These are phyloP conservation scores for Peromyscus aztecus DNA, from an alignment of 2,797 vertebrate genomes.

Conservation along the genomic window DNA sequence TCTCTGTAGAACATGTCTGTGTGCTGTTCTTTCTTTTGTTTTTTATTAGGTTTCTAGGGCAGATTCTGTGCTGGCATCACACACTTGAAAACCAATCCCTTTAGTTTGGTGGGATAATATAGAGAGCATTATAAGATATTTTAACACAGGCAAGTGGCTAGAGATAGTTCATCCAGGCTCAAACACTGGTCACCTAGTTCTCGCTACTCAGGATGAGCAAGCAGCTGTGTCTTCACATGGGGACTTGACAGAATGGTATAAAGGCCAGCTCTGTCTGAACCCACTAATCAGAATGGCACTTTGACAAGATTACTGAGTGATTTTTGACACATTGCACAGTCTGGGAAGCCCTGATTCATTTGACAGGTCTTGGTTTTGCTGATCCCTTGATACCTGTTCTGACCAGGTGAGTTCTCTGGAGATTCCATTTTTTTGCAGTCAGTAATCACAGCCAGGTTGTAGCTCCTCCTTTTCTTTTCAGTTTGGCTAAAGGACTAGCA, in stretches of 20 bases:
- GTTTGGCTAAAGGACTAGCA: neutral
- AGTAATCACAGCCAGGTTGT: neutral
- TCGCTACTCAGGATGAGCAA: neutral
- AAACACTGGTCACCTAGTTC: neutral
- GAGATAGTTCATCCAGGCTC: neutral
- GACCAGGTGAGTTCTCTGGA: neutral
- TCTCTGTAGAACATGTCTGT: neutral
- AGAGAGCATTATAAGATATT: neutral
- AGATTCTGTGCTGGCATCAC: neutral
- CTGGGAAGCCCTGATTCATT: neutral
- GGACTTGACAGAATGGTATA: neutral
- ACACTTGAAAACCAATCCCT: neutral
- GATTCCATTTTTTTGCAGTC: constrained; percentile 26
- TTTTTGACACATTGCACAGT: neutral
- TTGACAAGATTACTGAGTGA: neutral
- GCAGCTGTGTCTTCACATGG: neutral
- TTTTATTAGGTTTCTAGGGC: neutral
- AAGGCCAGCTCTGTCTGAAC: neutral
- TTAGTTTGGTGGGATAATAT: neutral
- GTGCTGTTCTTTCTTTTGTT: neutral
- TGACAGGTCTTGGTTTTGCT: neutral
- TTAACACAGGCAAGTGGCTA: neutral
- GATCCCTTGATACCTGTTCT: neutral
- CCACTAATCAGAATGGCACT: neutral
- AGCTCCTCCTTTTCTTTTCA: neutral